Percentiles rank a stretch among this genome's conserved stretches.
Conservation (phyloP, 2,113 vertebrate genomes). For the Megaceryle maxima region DNA sequence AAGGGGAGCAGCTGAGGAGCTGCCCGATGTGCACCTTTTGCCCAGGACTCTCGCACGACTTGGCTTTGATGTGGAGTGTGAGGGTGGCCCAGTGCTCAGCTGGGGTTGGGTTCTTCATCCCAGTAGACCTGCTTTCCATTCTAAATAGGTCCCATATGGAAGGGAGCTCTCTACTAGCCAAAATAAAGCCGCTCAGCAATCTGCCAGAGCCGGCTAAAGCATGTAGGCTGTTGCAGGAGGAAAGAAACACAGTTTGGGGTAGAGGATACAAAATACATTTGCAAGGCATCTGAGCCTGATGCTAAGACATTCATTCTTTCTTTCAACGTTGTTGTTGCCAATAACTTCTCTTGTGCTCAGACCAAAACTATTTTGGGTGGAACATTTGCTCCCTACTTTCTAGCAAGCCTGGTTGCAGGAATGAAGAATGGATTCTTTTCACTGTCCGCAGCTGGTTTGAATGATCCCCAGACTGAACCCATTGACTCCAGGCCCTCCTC, state of each 20-base stretch:
- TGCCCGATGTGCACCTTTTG: not conserved
- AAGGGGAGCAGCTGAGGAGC: not conserved
- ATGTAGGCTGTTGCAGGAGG: not conserved
- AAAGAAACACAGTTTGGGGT: not conserved
- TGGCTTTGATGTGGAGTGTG: not conserved
- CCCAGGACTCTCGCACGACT: not conserved
- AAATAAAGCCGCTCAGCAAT: constrained; percentile 23
- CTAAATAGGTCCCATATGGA: not conserved
- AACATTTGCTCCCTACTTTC: constrained; percentile 61
- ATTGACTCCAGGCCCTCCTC: constrained; percentile 26
- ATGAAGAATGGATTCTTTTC: constrained; percentile 50
- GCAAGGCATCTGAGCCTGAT: constrained; percentile 26
- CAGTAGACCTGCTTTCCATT: not conserved
- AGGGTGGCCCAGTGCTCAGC: not conserved
- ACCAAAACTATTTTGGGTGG: constrained; percentile 51
- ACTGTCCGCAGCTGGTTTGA: constrained; percentile 44
- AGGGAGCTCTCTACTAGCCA: constrained; percentile 8
- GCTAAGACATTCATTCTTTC: constrained; percentile 3
- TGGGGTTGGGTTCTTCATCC: not conserved
- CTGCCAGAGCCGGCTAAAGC: not conserved
- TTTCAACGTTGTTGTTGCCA: constrained; percentile 9
- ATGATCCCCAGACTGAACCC: constrained; percentile 56
- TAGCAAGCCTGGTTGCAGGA: constrained; percentile 19
- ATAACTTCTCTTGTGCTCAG: constrained; percentile 44
- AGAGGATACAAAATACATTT: constrained; percentile 19